A percentile compares a stretch with the other conserved stretches of the same genome.
Conservation (phyloP, 2,888 invertebrate genomes). For the Acleris cristana region DNA sequence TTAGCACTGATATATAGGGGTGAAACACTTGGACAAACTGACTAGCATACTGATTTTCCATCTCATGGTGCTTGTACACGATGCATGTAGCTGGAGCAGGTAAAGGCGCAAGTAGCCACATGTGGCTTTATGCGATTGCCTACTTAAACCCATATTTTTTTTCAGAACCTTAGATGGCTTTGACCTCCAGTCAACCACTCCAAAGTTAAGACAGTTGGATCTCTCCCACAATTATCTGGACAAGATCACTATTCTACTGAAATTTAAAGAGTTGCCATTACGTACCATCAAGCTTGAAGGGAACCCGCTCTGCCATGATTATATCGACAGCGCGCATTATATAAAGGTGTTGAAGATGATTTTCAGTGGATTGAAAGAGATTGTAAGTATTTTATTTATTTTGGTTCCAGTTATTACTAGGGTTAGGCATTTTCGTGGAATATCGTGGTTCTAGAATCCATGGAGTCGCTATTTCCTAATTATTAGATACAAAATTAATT, state of each 20-base stretch:
- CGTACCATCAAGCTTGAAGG: conserved; percentile 85
- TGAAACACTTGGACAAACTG: too few relatives aligned
- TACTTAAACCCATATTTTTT: background rate
- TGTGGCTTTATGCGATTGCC: too few relatives aligned
- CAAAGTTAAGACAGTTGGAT: conserved; percentile 58
- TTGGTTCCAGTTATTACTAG: background rate
- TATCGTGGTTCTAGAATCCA: too few relatives aligned
- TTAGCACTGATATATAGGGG: too few relatives aligned
- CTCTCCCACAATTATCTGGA: conserved; percentile 64
- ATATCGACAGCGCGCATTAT: conserved; percentile 84
- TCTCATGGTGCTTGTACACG: too few relatives aligned
- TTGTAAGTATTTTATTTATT: conserved; percentile 68
- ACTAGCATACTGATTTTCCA: too few relatives aligned
- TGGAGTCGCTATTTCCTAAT: too few relatives aligned
- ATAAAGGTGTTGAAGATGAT: conserved; percentile 78
- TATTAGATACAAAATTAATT: too few relatives aligned
- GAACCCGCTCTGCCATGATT: conserved; percentile 88
- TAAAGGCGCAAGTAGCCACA: too few relatives aligned
- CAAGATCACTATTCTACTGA: conserved; percentile 50
- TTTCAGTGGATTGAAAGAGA: conserved; percentile 76
- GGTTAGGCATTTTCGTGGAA: too few relatives aligned
- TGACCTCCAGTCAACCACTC: conserved; percentile 50
- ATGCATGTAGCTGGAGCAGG: too few relatives aligned
- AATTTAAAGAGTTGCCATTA: conserved; percentile 67
- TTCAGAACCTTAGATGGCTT: conserved; percentile 63